phyloP scores from a whole-genome alignment of 2,797 vertebrate species.

The Enteromius thamalakanensis region DNA sequence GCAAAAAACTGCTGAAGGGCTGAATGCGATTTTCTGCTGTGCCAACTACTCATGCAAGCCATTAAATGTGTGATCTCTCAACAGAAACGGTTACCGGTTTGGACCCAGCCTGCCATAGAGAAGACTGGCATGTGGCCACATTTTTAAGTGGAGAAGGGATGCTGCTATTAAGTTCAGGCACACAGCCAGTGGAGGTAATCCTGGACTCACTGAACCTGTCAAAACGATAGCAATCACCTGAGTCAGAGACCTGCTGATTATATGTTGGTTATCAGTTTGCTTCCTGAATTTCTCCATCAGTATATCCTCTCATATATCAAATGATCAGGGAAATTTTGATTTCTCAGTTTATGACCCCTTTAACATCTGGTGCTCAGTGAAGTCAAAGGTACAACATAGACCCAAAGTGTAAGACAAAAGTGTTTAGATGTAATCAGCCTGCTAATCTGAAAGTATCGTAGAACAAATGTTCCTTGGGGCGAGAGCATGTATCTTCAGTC shows the following conservation, averaged over 20 bases:
- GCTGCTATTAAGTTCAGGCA: conserved; percentile 2
- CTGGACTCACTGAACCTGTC: conserved; percentile 8
- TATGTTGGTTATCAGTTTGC: conserved; percentile 10
- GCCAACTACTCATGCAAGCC: neutral
- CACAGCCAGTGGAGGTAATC: conserved; percentile 28
- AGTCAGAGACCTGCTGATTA: conserved; percentile 11
- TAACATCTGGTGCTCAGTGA: neutral
- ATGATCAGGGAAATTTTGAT: no score
- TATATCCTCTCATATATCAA: no score
- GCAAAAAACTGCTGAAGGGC: neutral
- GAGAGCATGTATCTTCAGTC: neutral
- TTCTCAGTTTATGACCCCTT: neutral
- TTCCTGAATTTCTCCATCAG: conserved; percentile 2
- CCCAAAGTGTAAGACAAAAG: neutral
- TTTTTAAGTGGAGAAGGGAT: conserved; percentile 25
- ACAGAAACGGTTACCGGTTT: conserved; percentile 5
- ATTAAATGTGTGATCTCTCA: conserved; percentile 8
- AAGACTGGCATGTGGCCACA: conserved; percentile 23
- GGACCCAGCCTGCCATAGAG: neutral
- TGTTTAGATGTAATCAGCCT: neutral
- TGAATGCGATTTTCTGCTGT: neutral
- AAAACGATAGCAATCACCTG: neutral
- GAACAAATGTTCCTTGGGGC: conserved; percentile 1
- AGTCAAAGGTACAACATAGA: neutral
- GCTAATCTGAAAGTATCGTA: neutral